A percentile compares a stretch with the other conserved stretches of the same genome.
Evolutionary conservation across 2,888 invertebrate species (phyloP).

Genomic region (Cenopis cana): DNA sequence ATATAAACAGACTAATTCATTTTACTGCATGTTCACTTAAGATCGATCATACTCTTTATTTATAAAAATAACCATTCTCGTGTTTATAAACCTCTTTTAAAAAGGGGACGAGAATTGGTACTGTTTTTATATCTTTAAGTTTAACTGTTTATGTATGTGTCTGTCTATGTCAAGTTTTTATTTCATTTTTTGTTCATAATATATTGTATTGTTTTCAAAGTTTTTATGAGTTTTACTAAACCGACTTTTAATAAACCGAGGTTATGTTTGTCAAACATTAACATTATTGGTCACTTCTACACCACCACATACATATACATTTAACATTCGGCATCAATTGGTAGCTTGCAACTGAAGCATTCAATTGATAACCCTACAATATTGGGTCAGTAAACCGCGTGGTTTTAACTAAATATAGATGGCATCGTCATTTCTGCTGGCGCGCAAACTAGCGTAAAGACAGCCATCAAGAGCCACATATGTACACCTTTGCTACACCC

Average conservation of each 20-base stretch:
- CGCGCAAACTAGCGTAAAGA: conserved; percentile 55
- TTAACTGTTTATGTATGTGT: too few relatives aligned
- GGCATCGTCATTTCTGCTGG: conserved; percentile 49
- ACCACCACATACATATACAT: conserved; percentile 22
- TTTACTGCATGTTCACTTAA: not conserved
- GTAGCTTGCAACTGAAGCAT: not conserved
- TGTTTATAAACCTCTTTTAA: too few relatives aligned
- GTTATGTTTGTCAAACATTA: not conserved
- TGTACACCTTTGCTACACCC: conserved; percentile 51
- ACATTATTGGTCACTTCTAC: not conserved
- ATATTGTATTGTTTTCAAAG: too few relatives aligned
- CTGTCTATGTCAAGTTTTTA: too few relatives aligned
- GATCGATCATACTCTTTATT: not conserved
- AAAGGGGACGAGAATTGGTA: too few relatives aligned
- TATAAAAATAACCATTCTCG: too few relatives aligned
- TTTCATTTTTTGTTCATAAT: too few relatives aligned
- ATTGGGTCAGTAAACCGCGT: not conserved
- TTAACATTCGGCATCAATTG: conserved; percentile 47
- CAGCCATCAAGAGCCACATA: conserved; percentile 48
- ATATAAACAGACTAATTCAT: not conserved
- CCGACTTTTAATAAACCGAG: not conserved
- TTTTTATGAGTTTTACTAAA: too few relatives aligned
- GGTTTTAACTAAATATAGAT: conserved; percentile 4
- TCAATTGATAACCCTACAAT: conserved; percentile 20
- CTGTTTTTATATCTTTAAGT: too few relatives aligned